Conservation (phyloP, 2,113 vertebrate species). For the Pimephales promelas region DNA sequence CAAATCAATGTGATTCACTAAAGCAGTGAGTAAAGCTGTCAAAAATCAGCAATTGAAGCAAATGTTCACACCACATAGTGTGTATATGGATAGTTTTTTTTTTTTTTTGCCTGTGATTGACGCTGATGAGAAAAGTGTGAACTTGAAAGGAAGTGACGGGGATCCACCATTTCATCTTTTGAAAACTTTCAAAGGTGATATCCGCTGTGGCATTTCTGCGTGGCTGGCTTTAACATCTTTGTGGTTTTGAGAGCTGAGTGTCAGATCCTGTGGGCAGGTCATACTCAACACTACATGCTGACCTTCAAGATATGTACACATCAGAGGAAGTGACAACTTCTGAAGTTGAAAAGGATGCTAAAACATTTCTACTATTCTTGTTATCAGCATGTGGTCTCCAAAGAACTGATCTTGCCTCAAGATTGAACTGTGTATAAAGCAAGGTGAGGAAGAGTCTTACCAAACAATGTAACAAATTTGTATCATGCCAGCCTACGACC, state of each 20-base stretch:
- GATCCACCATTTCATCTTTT: slow-evolving; percentile 17
- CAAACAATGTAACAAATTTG: no score
- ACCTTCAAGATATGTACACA: slow-evolving; percentile 43
- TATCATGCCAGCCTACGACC: no score
- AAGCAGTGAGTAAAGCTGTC: neutral
- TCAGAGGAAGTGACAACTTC: slow-evolving; percentile 43
- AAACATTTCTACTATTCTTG: neutral
- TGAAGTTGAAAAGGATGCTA: neutral
- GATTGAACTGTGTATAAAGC: neutral
- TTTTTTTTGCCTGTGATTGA: neutral
- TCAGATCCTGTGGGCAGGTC: neutral
- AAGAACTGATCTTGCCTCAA: neutral
- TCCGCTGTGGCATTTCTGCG: slow-evolving; percentile 20
- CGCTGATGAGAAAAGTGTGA: neutral
- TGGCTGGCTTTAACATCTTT: slow-evolving; percentile 13
- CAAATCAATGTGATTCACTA: slow-evolving; percentile 26
- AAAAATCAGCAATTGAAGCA: neutral
- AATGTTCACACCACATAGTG: slow-evolving; percentile 9
- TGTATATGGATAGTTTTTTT: neutral
- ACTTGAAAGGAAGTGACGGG: neutral
- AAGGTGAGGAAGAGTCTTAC: neutral
- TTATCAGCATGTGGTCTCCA: neutral
- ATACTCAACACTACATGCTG: slow-evolving; percentile 20
- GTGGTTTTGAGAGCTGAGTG: neutral
- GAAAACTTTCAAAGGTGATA: slow-evolving; percentile 10